phyloP scores from a whole-genome alignment of 2,797 vertebrate species.

The Atherinosoma microstoma region DNA sequence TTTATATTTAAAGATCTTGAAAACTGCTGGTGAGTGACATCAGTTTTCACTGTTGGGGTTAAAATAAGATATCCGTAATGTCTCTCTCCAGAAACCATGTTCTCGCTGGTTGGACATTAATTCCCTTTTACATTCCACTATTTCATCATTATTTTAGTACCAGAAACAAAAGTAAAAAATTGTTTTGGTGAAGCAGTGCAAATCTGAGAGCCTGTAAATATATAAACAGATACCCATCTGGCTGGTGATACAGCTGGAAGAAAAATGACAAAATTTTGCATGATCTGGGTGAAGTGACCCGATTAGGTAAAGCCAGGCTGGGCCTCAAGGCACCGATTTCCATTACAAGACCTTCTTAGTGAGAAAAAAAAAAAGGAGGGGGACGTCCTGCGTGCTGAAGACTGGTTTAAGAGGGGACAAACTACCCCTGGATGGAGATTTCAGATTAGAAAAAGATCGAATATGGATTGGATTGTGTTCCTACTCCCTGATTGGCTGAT shows the following conservation, averaged over 20 bases:
- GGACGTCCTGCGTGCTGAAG: constrained; percentile 33
- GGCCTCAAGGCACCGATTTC: constrained; percentile 58
- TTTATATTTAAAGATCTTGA: constrained; percentile 6
- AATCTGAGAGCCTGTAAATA: neutral
- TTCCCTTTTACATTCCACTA: constrained; percentile 1
- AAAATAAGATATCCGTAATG: neutral
- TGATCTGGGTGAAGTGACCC: constrained; percentile 49
- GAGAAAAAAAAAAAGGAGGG: constrained; percentile 7
- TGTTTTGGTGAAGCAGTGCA: neutral
- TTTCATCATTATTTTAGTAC: neutral
- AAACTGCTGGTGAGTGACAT: neutral
- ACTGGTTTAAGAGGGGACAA: constrained; percentile 22
- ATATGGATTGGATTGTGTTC: constrained; percentile 9
- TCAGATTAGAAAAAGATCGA: constrained; percentile 23
- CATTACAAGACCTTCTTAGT: constrained; percentile 57
- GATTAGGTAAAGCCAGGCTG: constrained; percentile 54
- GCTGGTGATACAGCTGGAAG: neutral
- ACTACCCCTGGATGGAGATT: constrained; percentile 23
- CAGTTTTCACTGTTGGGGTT: neutral
- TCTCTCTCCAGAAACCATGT: neutral
- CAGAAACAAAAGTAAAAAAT: neutral
- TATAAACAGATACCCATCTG: constrained; percentile 1
- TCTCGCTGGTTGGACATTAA: neutral
- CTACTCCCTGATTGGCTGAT: constrained; percentile 43
- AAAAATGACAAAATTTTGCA: neutral